A percentile compares a stretch with the other conserved stretches of the same genome.
Conservation (phyloP, 2,888 invertebrate genomes). For the Cryptocephalus primarius region DNA sequence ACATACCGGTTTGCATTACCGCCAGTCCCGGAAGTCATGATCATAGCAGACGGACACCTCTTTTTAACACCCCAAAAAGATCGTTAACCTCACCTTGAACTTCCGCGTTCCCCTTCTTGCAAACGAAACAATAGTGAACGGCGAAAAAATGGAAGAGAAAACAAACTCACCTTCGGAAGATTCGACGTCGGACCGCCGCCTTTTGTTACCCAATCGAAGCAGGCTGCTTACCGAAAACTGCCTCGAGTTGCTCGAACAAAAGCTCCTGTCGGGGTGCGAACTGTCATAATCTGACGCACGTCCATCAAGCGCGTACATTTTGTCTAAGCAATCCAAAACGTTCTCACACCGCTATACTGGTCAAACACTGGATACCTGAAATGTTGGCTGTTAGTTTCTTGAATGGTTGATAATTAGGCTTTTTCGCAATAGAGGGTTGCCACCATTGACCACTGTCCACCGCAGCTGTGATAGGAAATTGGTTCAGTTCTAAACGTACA, state of each 20-base stretch:
- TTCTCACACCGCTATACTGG: constrained; percentile 1
- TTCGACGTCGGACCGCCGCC: constrained; percentile 25
- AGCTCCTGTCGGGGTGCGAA: constrained; percentile 17
- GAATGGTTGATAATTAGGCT: too few species aligned
- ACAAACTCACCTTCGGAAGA: constrained; percentile 27
- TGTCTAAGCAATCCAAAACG: not conserved
- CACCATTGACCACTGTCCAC: too few species aligned
- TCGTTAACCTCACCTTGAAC: constrained; percentile 1
- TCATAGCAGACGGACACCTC: too few species aligned
- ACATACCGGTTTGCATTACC: too few species aligned
- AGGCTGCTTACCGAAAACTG: constrained; percentile 37
- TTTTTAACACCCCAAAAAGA: too few species aligned
- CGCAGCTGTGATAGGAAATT: too few species aligned
- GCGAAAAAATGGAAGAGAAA: constrained; percentile 12
- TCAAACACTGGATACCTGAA: too few species aligned
- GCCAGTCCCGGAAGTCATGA: too few species aligned
- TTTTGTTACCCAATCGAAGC: constrained; percentile 29
- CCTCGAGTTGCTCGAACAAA: constrained; percentile 26
- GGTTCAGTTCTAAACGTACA: too few species aligned
- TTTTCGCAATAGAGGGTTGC: too few species aligned
- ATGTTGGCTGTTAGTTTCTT: too few species aligned
- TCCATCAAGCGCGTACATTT: constrained; percentile 26
- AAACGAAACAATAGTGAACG: constrained; percentile 7
- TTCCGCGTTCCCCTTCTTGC: constrained; percentile 6
- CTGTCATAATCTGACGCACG: constrained; percentile 20